A percentile compares a stretch with the other conserved stretches of the same genome.
Conservation (phyloP, 2,888 invertebrate genomes). For the Drosophila mimetica region DNA sequence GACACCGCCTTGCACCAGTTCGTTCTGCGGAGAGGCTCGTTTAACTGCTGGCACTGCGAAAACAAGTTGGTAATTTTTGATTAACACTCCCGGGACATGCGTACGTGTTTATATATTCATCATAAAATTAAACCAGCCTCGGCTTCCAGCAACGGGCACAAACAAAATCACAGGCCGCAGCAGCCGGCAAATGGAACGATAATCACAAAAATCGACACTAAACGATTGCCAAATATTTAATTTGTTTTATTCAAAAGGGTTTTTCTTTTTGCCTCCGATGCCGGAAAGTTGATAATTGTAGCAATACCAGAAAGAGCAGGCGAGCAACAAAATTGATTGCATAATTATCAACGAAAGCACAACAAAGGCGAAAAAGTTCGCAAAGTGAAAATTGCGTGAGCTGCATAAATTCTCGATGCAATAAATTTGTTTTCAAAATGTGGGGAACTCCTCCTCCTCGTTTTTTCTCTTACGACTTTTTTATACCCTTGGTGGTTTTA, state of each 20-base stretch:
- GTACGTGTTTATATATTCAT: constrained; percentile 47
- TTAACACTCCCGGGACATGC: constrained; percentile 56
- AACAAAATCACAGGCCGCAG: constrained; percentile 20
- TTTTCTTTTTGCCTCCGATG: constrained; percentile 28
- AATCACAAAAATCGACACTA: constrained; percentile 32
- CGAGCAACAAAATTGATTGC: constrained; percentile 42
- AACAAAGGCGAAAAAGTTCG: constrained; percentile 27
- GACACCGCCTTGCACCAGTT: constrained; percentile 52
- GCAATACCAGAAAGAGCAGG: constrained; percentile 23
- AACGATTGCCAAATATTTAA: constrained; percentile 59
- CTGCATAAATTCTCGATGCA: constrained; percentile 67
- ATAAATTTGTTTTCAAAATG: constrained; percentile 47
- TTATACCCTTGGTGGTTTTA: constrained; percentile 6
- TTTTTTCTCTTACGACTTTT: neutral
- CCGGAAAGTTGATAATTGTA: constrained; percentile 44
- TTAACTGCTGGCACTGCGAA: constrained; percentile 27
- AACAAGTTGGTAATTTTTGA: constrained; percentile 68
- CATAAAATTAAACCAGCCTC: constrained; percentile 48
- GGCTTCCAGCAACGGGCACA: constrained; percentile 10
- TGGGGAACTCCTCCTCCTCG: constrained; percentile 4
- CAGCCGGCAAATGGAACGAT: constrained; percentile 36
- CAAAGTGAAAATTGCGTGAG: constrained; percentile 65
- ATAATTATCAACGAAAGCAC: constrained; percentile 58
- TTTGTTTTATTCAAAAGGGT: constrained; percentile 33
- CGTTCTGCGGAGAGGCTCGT: constrained; percentile 42